Percentiles rank a stretch among this genome's conserved stretches.
Evolutionary conservation across 2,113 vertebrate genomes (phyloP).

Genomic region (Petrocephalus zakoni): DNA sequence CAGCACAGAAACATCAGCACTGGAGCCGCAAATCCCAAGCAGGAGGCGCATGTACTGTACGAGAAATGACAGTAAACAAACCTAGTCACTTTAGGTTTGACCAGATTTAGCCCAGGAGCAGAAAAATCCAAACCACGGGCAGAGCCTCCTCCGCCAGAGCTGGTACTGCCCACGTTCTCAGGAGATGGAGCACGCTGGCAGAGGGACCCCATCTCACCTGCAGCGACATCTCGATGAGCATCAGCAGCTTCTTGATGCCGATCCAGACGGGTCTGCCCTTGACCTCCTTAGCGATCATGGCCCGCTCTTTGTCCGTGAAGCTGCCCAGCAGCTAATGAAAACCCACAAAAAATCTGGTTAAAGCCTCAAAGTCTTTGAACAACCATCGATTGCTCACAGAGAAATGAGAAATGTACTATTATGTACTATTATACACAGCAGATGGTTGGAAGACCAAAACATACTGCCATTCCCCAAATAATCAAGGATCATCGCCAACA

Average conservation of each 20-base stretch:
- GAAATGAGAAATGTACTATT: not conserved
- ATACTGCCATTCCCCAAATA: not conserved
- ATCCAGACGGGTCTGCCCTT: slow-evolving; percentile 76
- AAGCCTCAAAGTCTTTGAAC: not conserved
- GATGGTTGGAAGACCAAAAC: not conserved
- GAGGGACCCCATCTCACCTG: slow-evolving; percentile 65
- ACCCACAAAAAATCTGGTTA: not conserved
- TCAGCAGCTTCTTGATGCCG: slow-evolving; percentile 93
- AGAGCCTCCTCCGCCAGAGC: not conserved
- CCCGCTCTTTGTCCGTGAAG: slow-evolving; percentile 83
- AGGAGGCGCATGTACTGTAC: not conserved
- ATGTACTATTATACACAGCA: too few relatives aligned
- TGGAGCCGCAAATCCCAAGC: not conserved
- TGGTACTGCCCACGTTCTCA: not conserved
- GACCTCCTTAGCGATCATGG: slow-evolving; percentile 72
- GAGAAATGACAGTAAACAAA: not conserved
- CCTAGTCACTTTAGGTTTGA: not conserved
- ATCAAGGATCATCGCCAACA: not conserved
- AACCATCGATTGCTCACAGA: not conserved
- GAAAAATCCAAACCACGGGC: not conserved
- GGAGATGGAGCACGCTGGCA: not conserved
- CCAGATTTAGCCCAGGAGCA: not conserved
- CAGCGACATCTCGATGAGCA: slow-evolving; percentile 93
- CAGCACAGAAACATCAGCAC: not conserved
- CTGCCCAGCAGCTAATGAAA: slow-evolving; percentile 77